Evolutionary conservation across 2,113 vertebrate species (phyloP), one percentile per base, ranked within the genome.

Genomic region (Neolamprologus cancellatus): DNA sequence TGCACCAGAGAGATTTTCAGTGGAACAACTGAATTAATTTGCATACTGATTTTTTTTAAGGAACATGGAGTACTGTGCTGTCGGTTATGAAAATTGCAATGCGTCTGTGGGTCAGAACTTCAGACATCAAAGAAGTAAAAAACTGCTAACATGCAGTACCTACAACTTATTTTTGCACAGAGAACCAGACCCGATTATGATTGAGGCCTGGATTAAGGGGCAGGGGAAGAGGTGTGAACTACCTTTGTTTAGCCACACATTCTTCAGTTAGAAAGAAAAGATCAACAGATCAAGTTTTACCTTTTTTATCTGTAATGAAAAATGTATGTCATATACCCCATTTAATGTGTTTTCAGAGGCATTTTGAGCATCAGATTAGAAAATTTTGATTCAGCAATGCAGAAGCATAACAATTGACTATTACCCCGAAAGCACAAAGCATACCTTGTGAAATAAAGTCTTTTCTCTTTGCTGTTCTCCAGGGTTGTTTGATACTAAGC

Each of bases 401-500:
- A 74, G 20, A 4, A 82, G 39, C 18, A 14, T 36, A 53, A 64
- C 32, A n/a, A 36, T 64, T 64, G 10, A 34, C 15, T 48, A 15
- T 44, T 28, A n/a, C 10, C 14, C 6, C 34, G 4, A 5, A 64
- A 54, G 5, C 39, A 7, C 57, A 85, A 83, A 13, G 5, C 44
- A 57, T 30, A 64, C 11, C 34, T n/a, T 6, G 8, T 39, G 5
- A 79, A 18, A 76, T 59, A 13, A 57, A 71, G 7, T 54, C 8
- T 81, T 64, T 30, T 78, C 25, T 82, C 34, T 82, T 76, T 84
- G 44, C 82, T 90, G 52, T 32, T 89, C 91, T 94, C 79, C 95
- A 99, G 98, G 98, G 98, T 57, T 98, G 98, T 92, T 97, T 99
- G 90, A 99, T 99, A 95, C 93, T 99, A 93, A 99, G 98, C 80